A percentile compares a stretch with the other conserved stretches of the same genome.
phyloP scores from a whole-genome alignment of 1,140 invertebrate genomes.

The Laupala kohalensis region DNA sequence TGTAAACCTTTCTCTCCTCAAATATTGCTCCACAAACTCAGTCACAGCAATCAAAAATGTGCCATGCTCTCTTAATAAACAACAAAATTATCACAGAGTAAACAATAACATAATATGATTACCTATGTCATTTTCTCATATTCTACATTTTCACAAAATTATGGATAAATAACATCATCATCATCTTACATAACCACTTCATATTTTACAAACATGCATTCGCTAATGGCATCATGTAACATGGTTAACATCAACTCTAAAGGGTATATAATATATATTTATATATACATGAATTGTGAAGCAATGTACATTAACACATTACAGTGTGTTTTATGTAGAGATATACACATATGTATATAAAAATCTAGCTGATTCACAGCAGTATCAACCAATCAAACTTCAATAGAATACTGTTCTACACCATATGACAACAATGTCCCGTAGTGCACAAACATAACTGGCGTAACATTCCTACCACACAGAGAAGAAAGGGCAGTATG shows the following conservation, averaged over 20 bases:
- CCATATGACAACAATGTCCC: background rate
- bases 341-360: background rate
- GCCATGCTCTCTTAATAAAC: background rate
- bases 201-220: background rate
- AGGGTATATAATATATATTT: background rate
- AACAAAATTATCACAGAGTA: background rate
- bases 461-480: background rate
- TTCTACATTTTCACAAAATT: background rate
- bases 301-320: background rate
- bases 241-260: background rate
- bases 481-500: background rate
- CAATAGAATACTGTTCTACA: background rate
- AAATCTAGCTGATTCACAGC: background rate
- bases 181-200: background rate
- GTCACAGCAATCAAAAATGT: background rate
- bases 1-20: background rate
- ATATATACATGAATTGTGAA: background rate
- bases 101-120: background rate
- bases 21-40: background rate
- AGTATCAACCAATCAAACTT: background rate
- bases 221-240: background rate
- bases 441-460: background rate
- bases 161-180: background rate
- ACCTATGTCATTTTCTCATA: background rate
- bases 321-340: background rate